Percentiles rank a stretch among this genome's conserved stretches.
These are phyloP conservation scores for Nomada ferruginata DNA, from an alignment of 2,888 invertebrate species.

Conservation along the genomic window DNA sequence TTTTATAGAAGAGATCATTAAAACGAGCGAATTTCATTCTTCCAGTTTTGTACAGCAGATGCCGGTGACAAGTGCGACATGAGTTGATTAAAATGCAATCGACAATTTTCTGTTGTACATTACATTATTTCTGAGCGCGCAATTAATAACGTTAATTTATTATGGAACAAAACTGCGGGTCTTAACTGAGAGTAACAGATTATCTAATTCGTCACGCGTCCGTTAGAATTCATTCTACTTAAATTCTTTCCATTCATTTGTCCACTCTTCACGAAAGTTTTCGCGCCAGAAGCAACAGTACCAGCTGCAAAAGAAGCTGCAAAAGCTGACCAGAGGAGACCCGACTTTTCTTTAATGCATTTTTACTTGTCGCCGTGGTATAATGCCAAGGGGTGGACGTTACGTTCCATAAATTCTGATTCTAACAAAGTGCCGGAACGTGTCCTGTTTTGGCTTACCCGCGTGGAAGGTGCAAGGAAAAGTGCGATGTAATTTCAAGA, in stretches of 20 bases:
- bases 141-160: no score
- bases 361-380: not conserved
- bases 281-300: not conserved
- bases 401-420: constrained; percentile 36
- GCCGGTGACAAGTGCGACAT: not conserved
- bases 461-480: not conserved
- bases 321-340: not conserved
- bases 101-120: not conserved
- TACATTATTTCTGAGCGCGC: no score
- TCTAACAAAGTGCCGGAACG: constrained; percentile 34
- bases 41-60: not conserved
- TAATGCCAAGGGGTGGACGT: not conserved
- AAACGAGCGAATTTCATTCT: not conserved
- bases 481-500: not conserved
- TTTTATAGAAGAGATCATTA: not conserved
- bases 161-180: no score
- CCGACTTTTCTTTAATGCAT: constrained; percentile 1
- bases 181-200: no score
- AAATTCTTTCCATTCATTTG: not conserved
- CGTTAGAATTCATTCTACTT: no score
- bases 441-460: constrained; percentile 8
- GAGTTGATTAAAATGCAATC: not conserved
- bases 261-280: not conserved
- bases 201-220: no score
- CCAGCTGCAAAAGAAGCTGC: not conserved